Percentiles rank a stretch among this genome's conserved stretches.
These are phyloP conservation scores for Heliornis fulica DNA, from an alignment of 2,113 vertebrate genomes.

Conservation along the genomic window DNA sequence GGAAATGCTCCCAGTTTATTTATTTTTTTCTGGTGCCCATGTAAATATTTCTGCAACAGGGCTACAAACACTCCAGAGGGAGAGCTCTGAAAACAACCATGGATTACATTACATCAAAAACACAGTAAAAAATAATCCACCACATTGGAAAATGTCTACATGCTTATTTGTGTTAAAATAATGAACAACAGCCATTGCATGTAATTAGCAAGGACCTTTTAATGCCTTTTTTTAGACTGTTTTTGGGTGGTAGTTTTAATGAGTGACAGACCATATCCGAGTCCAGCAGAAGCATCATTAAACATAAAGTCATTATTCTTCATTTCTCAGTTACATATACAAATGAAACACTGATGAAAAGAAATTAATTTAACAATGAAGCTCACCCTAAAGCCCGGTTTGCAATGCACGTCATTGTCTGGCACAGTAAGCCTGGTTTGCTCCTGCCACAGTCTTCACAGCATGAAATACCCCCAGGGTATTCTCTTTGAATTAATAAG, in stretches of 20 bases:
- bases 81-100: background rate
- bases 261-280: background rate
- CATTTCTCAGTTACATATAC: background rate
- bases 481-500: background rate
- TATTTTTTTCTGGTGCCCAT: background rate
- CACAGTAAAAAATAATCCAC: background rate
- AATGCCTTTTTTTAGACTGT: background rate
- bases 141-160: background rate
- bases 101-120: background rate
- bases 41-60: slow-evolving; percentile 9
- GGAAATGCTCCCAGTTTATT: slow-evolving; percentile 7
- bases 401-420: background rate
- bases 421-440: background rate
- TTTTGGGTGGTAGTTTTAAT: background rate
- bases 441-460: background rate
- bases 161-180: background rate
- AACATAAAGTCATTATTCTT: background rate
- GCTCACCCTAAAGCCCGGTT: background rate
- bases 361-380: background rate
- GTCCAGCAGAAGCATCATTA: background rate
- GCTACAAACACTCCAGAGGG: background rate
- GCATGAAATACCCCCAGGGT: background rate
- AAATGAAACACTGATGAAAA: background rate
- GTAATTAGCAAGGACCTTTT: background rate
- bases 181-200: background rate